Percentiles rank a stretch among this genome's conserved stretches.
Conservation (phyloP, 2,113 vertebrate species). For the Blennius ocellaris region DNA sequence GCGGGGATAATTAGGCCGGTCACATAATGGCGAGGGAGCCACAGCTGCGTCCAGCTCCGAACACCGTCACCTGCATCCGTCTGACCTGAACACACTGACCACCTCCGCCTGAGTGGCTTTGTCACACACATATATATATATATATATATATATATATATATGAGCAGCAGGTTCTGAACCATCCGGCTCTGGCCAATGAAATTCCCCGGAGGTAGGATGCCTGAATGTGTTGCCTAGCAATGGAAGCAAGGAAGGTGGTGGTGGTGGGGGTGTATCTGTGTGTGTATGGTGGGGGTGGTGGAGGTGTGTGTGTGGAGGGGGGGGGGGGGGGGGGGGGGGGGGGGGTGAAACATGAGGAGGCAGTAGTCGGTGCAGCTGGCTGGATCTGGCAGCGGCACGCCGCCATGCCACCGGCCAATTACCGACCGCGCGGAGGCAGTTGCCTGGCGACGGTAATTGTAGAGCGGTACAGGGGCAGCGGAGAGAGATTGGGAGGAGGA, state of each 20-base stretch:
- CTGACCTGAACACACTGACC: conserved; percentile 57
- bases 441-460: conserved; percentile 91
- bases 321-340: conserved; percentile 10
- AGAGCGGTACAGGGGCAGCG: conserved; percentile 69
- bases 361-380: conserved; percentile 91
- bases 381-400: conserved; percentile 89
- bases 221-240: conserved; percentile 94
- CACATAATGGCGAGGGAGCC: conserved; percentile 74
- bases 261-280: conserved; percentile 29
- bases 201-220: conserved; percentile 76
- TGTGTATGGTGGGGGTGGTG: conserved; percentile 24
- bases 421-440: conserved; percentile 90
- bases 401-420: conserved; percentile 91
- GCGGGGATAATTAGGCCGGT: conserved; percentile 77
- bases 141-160: background rate
- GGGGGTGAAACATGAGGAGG: conserved; percentile 74
- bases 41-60: conserved; percentile 74
- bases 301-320: no score
- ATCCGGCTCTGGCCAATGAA: conserved; percentile 87
- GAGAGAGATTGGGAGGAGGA: background rate
- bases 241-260: conserved; percentile 56
- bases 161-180: conserved; percentile 61
- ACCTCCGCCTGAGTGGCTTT: conserved; percentile 32
- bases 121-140: conserved; percentile 24
- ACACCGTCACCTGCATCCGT: conserved; percentile 69